Conservation (phyloP, 2,797 vertebrate species). For the Falco cherrug region DNA sequence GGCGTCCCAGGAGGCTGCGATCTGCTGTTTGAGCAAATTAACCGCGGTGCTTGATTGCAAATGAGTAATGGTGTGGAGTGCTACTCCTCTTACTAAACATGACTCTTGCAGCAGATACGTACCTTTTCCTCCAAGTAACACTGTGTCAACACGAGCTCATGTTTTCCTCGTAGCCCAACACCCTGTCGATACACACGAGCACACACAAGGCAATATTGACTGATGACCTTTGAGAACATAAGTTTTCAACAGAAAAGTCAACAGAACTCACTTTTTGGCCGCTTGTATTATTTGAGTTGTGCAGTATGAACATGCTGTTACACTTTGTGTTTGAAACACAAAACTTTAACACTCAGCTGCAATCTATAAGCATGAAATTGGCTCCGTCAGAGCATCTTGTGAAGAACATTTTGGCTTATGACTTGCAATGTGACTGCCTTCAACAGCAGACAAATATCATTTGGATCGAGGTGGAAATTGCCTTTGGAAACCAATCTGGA, state of each 20-base stretch:
- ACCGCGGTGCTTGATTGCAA: background rate
- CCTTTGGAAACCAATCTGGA: background rate
- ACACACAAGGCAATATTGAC: background rate
- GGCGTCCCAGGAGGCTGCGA: background rate
- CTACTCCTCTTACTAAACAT: constrained; percentile 44
- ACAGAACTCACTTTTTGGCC: constrained; percentile 44
- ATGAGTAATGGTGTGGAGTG: background rate
- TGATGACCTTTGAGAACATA: constrained; percentile 28
- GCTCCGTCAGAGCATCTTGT: background rate
- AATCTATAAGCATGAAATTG: background rate
- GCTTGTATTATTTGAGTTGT: constrained; percentile 61
- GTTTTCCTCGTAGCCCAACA: constrained; percentile 12
- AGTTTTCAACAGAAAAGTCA: constrained; percentile 61
- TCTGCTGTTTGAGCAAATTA: constrained; percentile 25
- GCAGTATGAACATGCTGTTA: constrained; percentile 56
- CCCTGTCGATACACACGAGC: background rate
- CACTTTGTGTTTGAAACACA: constrained; percentile 19
- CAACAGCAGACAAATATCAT: background rate
- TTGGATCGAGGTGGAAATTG: background rate
- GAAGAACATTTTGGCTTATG: background rate
- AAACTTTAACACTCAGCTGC: constrained; percentile 15
- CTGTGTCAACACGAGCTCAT: constrained; percentile 61
- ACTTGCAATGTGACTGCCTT: background rate
- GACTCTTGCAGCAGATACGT: constrained; percentile 17
- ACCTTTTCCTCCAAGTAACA: constrained; percentile 43